Evolutionary conservation across 2,797 vertebrate species (phyloP).

Genomic region (Pseudochirops corinnae): DNA sequence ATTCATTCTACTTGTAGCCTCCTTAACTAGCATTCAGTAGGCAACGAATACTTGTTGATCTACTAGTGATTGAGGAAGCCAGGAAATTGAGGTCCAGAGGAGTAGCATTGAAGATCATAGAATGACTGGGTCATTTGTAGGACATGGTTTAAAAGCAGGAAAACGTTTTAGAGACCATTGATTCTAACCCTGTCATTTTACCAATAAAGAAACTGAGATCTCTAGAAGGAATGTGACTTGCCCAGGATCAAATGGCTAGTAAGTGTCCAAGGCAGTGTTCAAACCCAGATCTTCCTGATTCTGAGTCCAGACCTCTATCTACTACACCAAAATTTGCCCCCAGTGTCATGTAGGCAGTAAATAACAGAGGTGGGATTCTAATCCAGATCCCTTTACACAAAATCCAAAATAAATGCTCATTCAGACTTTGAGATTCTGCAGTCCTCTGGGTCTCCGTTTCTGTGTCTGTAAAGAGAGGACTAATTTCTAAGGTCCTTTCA

Average conservation of each 20-base stretch:
- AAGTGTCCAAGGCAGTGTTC: background rate
- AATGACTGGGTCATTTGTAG: too few relatives aligned
- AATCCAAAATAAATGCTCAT: background rate
- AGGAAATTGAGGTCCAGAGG: too few relatives aligned
- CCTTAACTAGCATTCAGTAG: too few relatives aligned
- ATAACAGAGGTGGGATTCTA: background rate
- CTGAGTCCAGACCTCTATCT: background rate
- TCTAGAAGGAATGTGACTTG: background rate
- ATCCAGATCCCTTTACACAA: background rate
- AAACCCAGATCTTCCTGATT: background rate
- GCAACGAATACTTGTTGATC: too few relatives aligned
- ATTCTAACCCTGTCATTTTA: background rate
- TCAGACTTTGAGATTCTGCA: background rate
- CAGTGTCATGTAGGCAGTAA: background rate
- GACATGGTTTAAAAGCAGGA: background rate
- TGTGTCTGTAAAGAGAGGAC: background rate
- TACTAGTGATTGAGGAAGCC: too few relatives aligned
- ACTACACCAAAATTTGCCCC: background rate
- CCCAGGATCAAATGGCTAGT: background rate
- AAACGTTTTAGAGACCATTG: background rate
- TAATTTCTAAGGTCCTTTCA: background rate
- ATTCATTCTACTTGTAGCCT: too few relatives aligned
- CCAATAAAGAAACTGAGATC: background rate
- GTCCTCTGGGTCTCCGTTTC: background rate
- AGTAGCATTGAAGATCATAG: too few relatives aligned